Evolutionary conservation across 2,113 vertebrate species (phyloP).

Genomic region (Dolichallabes microphthalmus): DNA sequence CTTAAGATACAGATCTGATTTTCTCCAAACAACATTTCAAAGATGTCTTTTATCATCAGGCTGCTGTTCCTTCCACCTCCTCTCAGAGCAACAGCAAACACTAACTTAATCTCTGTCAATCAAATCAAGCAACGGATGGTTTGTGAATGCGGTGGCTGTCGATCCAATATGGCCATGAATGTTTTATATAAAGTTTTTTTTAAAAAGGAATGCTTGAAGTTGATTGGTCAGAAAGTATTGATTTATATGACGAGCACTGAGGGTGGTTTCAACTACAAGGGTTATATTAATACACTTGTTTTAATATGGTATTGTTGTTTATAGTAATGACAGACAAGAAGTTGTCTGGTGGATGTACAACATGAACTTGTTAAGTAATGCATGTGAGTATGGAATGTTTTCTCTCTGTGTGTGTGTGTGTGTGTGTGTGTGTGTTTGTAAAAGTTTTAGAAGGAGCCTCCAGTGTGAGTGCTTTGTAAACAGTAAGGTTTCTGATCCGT

Average conservation of each 20-base stretch:
- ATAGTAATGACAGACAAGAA: background rate
- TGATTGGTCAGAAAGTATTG: background rate
- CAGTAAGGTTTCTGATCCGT: background rate
- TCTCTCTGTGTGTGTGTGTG: no score
- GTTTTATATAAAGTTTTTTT: background rate
- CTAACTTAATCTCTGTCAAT: constrained; percentile 37
- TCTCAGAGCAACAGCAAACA: constrained; percentile 55
- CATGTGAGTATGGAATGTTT: no score
- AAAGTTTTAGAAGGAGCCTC: background rate
- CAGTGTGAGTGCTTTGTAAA: background rate
- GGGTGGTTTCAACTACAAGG: background rate
- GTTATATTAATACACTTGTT: background rate
- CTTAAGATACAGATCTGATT: constrained; percentile 40
- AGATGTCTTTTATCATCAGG: constrained; percentile 51
- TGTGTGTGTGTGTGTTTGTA: no score
- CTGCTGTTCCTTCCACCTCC: constrained; percentile 40
- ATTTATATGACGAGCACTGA: background rate
- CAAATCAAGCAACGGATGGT: constrained; percentile 40
- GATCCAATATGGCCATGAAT: background rate
- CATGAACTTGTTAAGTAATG: no score
- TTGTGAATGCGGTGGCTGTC: constrained; percentile 2
- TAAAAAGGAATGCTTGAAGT: background rate
- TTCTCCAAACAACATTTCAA: constrained; percentile 39
- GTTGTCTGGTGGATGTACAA: background rate
- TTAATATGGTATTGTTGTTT: background rate